Base-by-base conservation (phyloP, 2,797 vertebrate genomes). In the Typhlichthys eigenmanni region DNA sequence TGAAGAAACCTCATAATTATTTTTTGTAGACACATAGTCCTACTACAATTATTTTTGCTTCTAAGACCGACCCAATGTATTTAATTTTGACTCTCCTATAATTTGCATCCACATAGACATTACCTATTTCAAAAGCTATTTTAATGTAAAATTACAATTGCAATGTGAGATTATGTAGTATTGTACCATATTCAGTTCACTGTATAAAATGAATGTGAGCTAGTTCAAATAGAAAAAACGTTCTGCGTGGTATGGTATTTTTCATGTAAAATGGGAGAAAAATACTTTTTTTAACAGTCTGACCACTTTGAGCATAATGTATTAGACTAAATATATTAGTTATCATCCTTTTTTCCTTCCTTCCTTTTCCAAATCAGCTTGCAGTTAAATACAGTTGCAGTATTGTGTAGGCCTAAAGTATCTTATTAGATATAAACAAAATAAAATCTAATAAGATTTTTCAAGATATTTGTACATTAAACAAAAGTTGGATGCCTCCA, bases 181-280 rank as follows among this genome's bases (percentile, higher is more conserved):
- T 10, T 29, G 1, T 12, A 29, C 2, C 34, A 5, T 14, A 2
- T 10, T 56, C 49, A 4, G 1, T 10, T 56, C 49, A 4, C 24
- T 59, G 57, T 61, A 45, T 51, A 16, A 6, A 46, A 5, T 58
- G 55, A 19, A 11, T 10, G 45, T 57, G 55, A 57, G 16, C 38
- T 7, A 43, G n/a, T 14, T 17, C 17, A 45, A 46, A 2, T 24
- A 53, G 10, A 17, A 56, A 29, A 16, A 19, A 24, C 38, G 5
- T 11, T 59, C 49, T 3, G 17, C 32, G 66, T 62, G 32, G 2
- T 43, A 46, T 0, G 5, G n/a, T 62, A 66, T 64, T 69, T 29
- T 17, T 45, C 3, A 14, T 3, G 11, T 2, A 50, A 50, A 13
- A 6, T 0, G 16, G 47, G 49, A 1, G n/a, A 1, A 9, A 48